phyloP scores from a whole-genome alignment of 2,888 invertebrate genomes.

The Eretmocerus hayati region DNA sequence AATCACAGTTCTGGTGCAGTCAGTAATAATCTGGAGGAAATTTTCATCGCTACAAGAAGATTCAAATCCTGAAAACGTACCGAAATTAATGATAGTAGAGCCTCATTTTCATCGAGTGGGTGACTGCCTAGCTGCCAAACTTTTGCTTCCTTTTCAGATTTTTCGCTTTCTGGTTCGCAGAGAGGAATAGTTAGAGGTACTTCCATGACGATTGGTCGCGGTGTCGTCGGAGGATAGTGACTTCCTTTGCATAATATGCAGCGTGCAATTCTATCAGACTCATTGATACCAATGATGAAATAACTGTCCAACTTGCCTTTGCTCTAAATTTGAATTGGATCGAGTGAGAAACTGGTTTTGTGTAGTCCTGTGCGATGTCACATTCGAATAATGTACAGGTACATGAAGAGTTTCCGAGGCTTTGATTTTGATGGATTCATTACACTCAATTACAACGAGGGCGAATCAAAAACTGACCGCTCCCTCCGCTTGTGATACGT shows the following conservation, averaged over 20 bases:
- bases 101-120: conserved; percentile 61
- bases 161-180: conserved; percentile 72
- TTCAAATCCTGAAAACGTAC: conserved; percentile 52
- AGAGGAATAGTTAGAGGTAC: conserved; percentile 69
- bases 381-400: too few species aligned
- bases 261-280: conserved; percentile 68
- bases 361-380: too few species aligned
- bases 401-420: too few species aligned
- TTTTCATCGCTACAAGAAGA: too few species aligned
- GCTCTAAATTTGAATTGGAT: conserved; percentile 46
- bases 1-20: too few species aligned
- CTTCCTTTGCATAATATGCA: conserved; percentile 85
- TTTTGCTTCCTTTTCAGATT: conserved; percentile 72
- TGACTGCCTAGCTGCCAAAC: conserved; percentile 60
- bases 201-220: conserved; percentile 75
- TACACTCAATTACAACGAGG: too few species aligned
- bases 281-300: conserved; percentile 72
- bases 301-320: conserved; percentile 67
- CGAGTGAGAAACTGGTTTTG: too few species aligned
- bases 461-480: too few species aligned
- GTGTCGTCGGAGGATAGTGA: conserved; percentile 78
- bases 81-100: conserved; percentile 84
- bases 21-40: too few species aligned
- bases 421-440: too few species aligned
- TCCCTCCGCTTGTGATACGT: too few species aligned